Percentiles rank a stretch among this genome's conserved stretches.
These are phyloP conservation scores for Seira ritae DNA, from an alignment of 2,888 invertebrate species.

Conservation along the genomic window DNA sequence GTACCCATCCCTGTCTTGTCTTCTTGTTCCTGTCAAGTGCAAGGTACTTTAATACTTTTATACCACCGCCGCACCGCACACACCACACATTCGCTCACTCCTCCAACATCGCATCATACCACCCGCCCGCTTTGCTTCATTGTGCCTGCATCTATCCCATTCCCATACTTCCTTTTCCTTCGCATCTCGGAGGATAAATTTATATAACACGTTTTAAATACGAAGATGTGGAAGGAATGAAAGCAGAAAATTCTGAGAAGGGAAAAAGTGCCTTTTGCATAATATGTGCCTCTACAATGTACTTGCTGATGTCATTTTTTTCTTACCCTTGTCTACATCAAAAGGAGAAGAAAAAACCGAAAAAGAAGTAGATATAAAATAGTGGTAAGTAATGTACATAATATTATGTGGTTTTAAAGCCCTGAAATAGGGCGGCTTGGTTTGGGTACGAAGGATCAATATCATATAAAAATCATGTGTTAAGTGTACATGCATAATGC, in stretches of 20 bases:
- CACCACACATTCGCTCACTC: no score
- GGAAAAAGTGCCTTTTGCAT: slow-evolving; percentile 24
- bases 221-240: neutral
- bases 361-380: neutral
- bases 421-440: slow-evolving; percentile 62
- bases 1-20: no score
- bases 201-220: neutral
- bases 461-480: slow-evolving; percentile 33
- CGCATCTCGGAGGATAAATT: neutral
- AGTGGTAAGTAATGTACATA: neutral
- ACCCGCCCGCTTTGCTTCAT: no score
- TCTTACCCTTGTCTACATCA: slow-evolving; percentile 8
- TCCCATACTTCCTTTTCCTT: neutral
- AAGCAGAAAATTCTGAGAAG: neutral
- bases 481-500: slow-evolving; percentile 30
- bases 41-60: no score
- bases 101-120: no score
- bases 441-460: slow-evolving; percentile 54
- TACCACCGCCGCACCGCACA: no score
- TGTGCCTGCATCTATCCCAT: no score
- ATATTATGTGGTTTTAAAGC: slow-evolving; percentile 46
- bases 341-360: slow-evolving; percentile 20
- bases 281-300: no score
- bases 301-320: slow-evolving; percentile 54
- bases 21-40: no score